phyloP scores from a whole-genome alignment of 2,888 invertebrate species.

The Leucozona laternaria region DNA sequence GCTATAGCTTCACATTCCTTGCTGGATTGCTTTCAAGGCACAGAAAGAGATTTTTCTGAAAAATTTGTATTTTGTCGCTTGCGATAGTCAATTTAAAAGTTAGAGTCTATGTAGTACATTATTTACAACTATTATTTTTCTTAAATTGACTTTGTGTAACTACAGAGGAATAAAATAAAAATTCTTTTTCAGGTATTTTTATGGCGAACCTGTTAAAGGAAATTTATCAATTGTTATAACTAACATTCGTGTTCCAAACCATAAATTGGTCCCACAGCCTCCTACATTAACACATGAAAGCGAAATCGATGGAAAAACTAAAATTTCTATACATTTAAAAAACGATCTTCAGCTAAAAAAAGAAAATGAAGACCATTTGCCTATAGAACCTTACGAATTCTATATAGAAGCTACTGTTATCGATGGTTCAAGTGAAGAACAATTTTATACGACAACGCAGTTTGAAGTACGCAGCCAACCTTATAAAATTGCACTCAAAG shows the following conservation, averaged over 20 bases:
- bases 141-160: no score
- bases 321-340: slow-evolving; percentile 89
- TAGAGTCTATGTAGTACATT: no score
- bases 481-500: slow-evolving; percentile 90
- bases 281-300: background rate
- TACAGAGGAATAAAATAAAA: no score
- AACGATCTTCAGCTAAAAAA: slow-evolving; percentile 90
- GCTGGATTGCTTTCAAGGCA: no score
- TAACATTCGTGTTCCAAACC: slow-evolving; percentile 85
- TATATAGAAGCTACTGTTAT: slow-evolving; percentile 88
- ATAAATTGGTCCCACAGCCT: background rate
- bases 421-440: slow-evolving; percentile 90
- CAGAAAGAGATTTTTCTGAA: no score
- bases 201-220: slow-evolving; percentile 93
- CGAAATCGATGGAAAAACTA: slow-evolving; percentile 85
- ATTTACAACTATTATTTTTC: no score
- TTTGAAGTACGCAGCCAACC: slow-evolving; percentile 90
- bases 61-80: no score
- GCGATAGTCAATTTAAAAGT: no score
- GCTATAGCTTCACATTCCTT: no score
- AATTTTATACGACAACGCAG: slow-evolving; percentile 90
- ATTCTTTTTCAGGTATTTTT: slow-evolving; percentile 87
- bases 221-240: slow-evolving; percentile 92
- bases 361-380: background rate
- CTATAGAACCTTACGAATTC: background rate